Evolutionary conservation across 2,113 vertebrate genomes (phyloP).

Genomic region (Pipra filicauda): DNA sequence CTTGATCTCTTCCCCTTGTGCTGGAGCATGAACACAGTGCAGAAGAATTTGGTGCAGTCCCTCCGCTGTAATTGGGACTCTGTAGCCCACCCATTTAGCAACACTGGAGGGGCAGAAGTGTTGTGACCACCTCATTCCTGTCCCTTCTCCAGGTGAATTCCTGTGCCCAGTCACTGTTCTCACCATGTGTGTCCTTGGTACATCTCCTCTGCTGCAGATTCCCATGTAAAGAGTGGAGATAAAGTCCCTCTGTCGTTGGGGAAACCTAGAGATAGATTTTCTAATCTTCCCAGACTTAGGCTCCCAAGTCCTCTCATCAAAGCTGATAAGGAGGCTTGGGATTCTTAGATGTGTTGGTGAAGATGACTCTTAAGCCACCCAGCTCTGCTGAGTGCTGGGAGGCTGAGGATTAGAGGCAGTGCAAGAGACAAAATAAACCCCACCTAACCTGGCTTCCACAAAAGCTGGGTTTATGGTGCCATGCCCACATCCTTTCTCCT

Average conservation of each 20-base stretch:
- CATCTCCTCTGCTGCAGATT: neutral
- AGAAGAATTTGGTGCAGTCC: neutral
- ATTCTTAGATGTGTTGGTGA: neutral
- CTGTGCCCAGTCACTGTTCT: neutral
- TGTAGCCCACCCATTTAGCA: too few relatives aligned
- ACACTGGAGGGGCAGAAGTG: accelerated
- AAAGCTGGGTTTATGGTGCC: neutral
- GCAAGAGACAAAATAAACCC: neutral
- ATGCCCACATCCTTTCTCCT: neutral
- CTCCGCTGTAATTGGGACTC: accelerated
- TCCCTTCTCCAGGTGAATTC: neutral
- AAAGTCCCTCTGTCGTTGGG: neutral
- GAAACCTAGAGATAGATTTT: neutral
- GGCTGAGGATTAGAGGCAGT: neutral
- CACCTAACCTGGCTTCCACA: neutral
- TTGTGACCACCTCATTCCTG: accelerated
- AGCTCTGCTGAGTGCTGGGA: neutral
- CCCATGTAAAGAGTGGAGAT: neutral
- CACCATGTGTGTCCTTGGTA: neutral
- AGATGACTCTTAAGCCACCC: neutral
- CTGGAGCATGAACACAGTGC: neutral
- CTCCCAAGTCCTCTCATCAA: neutral
- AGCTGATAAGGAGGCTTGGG: slow-evolving; percentile 13
- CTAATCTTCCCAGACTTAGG: slow-evolving; percentile 6
- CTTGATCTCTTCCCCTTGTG: neutral